Base-by-base conservation (phyloP, 1,140 invertebrate genomes). In the Neodiprion lecontei region DNA sequence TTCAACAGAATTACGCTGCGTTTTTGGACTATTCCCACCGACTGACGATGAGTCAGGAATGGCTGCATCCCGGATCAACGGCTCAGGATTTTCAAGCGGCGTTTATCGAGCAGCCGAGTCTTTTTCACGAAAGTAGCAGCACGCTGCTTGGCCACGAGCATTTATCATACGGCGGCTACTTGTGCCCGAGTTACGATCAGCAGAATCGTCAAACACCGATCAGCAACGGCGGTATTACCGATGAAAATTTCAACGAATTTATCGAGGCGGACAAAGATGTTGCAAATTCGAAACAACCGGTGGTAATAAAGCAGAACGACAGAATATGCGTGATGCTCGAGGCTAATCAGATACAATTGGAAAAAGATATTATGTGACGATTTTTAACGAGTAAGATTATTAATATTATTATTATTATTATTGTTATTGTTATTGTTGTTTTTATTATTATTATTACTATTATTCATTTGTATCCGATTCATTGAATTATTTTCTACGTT, bases 1-100 rank as follows among this genome's bases (percentile, higher is more conserved):
- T 69, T 73, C 75, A 72, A 12, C 74, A 79, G 78, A 77, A 77
- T 48, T 79, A 75, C 48, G 70, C 71, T 7, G 72, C 74, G 9
- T 77, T 74, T 72, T 17, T 79, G 67, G 78, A 79, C 21, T 73
- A 71, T 47, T 72, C 78, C 1, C 70, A 74, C 70, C 74, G 74
- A 28, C 23, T 72, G 4, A 61, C 53, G 53, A 61, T 61, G 53
- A 75, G 74, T 28, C 74, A 65, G 17, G 76, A 77, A 10, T 79
- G 78, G 75, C 68, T 77, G 7, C 72, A 74, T 53, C 53, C 74
- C 1, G 50, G 28, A 23, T 12, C 48, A 14, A 53, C 73, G 23
- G 23, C 74, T 21, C 76, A 74, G 48, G 67, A 79, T 68, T 70
- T 67, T n/a, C 66, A 70, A 67, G 69, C 67, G 9, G 48, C 67